These are phyloP conservation scores for Ormyrus pomaceus DNA, from an alignment of 2,888 invertebrate genomes.

Conservation along the genomic window DNA sequence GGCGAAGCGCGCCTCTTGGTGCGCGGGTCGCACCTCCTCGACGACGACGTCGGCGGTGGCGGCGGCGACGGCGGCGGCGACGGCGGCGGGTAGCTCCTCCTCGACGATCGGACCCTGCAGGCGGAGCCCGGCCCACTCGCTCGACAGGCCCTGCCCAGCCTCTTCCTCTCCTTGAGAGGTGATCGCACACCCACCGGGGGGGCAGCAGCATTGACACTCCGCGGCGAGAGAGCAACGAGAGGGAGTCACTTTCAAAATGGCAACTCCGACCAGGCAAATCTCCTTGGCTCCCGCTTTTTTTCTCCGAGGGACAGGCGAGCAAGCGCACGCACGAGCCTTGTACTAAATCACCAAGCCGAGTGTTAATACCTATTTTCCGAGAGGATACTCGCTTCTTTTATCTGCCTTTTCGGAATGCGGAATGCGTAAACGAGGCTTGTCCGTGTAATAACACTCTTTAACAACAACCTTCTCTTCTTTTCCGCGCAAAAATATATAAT, in stretches of 20 bases:
- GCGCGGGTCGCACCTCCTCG: conserved; percentile 9
- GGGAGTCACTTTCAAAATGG: conserved; percentile 49
- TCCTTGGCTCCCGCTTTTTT: too few species aligned
- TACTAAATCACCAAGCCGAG: too few species aligned
- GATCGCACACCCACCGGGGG: neutral
- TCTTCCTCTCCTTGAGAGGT: neutral
- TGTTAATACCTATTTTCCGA: too few species aligned
- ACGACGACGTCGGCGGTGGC: neutral
- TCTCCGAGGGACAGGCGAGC: too few species aligned
- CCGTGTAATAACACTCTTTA: too few species aligned
- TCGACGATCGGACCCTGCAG: conserved; percentile 23
- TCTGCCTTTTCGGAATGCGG: too few species aligned
- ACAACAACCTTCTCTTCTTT: too few species aligned
- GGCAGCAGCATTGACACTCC: conserved; percentile 22
- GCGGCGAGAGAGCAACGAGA: neutral
- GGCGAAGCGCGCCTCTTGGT: conserved; percentile 47
- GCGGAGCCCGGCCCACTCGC: conserved; percentile 49
- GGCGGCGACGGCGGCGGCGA: neutral
- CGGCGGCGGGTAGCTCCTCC: neutral
- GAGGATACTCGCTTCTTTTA: too few species aligned
- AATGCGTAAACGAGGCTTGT: too few species aligned
- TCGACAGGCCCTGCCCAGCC: conserved; percentile 48
- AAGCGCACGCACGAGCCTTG: too few species aligned
- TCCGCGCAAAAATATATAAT: too few species aligned
- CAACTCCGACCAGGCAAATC: neutral